phyloP scores from a whole-genome alignment of 2,797 vertebrate species.

The Sebastes glaucus region DNA sequence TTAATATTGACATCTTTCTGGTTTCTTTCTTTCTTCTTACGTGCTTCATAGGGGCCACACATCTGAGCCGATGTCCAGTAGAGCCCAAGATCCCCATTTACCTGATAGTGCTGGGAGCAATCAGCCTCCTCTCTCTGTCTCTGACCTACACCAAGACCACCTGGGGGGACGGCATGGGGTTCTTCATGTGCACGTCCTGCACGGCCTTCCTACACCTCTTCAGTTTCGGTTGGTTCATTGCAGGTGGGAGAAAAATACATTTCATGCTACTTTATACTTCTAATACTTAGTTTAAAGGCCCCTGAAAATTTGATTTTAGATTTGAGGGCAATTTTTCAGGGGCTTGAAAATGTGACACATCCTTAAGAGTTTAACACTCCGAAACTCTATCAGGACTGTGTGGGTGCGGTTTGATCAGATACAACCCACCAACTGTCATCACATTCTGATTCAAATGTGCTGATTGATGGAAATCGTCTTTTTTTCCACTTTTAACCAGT shows the following conservation, averaged over 20 bases:
- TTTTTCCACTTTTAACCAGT: neutral
- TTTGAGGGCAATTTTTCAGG: neutral
- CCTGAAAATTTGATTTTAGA: neutral
- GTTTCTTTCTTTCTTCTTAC: neutral
- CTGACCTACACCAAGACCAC: conserved; percentile 41
- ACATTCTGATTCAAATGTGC: neutral
- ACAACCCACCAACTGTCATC: neutral
- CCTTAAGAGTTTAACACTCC: no score
- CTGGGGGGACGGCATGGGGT: neutral
- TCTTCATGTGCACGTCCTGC: neutral
- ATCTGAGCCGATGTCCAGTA: conserved; percentile 50
- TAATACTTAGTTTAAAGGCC: neutral
- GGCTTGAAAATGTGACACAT: neutral
- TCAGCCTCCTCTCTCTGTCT: conserved; percentile 45
- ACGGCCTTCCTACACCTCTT: conserved; percentile 48
- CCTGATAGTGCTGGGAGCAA: conserved; percentile 63
- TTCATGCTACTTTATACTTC: neutral
- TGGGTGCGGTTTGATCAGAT: neutral
- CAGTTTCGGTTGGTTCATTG: conserved; percentile 64
- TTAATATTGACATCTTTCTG: neutral
- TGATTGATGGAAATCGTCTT: neutral
- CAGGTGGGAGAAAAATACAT: conserved; percentile 59
- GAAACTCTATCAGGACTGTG: neutral
- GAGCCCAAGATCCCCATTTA: conserved; percentile 71
- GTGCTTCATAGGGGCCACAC: conserved; percentile 43